phyloP scores from a whole-genome alignment of 2,888 invertebrate species.

The Dermolepida albohirtum region DNA sequence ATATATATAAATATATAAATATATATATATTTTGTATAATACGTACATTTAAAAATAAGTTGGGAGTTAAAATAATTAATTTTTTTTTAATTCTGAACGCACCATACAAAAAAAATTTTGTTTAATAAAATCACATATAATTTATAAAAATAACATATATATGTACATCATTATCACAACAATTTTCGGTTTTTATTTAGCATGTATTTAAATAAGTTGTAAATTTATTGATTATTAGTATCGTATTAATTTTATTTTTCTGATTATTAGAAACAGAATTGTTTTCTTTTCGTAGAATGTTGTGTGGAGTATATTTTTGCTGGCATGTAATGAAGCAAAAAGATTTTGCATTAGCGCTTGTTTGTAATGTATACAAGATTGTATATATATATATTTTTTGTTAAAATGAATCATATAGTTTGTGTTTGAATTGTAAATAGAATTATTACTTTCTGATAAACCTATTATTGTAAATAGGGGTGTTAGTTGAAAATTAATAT shows the following conservation, averaged over 20 bases:
- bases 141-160: too few species aligned
- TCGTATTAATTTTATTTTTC: too few species aligned
- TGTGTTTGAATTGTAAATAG: constrained; percentile 3
- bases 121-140: too few species aligned
- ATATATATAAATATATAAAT: constrained; percentile 39
- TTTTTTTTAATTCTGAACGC: constrained; percentile 35
- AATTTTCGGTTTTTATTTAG: too few species aligned
- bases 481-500: too few species aligned
- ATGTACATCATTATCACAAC: too few species aligned
- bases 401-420: neutral
- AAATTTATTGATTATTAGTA: too few species aligned
- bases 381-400: constrained; percentile 15
- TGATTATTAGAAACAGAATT: too few species aligned
- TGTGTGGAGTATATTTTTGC: constrained; percentile 44
- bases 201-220: too few species aligned
- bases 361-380: neutral
- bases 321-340: constrained; percentile 30
- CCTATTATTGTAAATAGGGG: too few species aligned
- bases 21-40: constrained; percentile 45
- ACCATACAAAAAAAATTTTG: constrained; percentile 2
- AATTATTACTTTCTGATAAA: too few species aligned
- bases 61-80: constrained; percentile 33
- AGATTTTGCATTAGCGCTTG: constrained; percentile 25
- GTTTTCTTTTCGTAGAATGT: constrained; percentile 33
- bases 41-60: constrained; percentile 39